These are phyloP conservation scores for Cladopsammia gracilis DNA, from an alignment of 64 coral and sea anemone species.

Conservation along the genomic window DNA sequence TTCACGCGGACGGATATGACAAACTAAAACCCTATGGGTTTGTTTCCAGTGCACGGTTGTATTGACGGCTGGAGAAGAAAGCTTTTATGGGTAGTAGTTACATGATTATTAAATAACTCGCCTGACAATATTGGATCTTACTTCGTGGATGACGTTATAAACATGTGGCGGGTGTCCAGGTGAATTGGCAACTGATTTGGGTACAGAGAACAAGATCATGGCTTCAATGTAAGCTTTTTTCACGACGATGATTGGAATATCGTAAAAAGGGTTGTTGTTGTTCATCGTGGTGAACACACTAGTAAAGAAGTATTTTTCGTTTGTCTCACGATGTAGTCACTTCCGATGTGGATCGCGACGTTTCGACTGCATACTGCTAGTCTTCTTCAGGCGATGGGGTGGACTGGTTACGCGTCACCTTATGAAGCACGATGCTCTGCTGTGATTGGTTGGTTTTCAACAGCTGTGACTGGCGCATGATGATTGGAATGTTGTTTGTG, in stretches of 20 bases:
- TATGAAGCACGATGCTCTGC: no score
- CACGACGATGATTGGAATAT: constrained; percentile 3
- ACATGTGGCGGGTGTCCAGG: neutral
- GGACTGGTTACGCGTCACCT: no score
- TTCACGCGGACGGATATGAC: neutral
- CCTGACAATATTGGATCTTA: constrained; percentile 16
- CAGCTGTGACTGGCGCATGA: no score
- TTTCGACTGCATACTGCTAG: no score
- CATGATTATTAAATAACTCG: constrained; percentile 21
- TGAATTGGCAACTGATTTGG: constrained; percentile 13
- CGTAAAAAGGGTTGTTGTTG: neutral
- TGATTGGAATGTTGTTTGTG: no score
- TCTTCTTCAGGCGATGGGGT: no score
- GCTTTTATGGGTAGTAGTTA: neutral
- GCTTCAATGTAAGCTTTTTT: constrained; percentile 3
- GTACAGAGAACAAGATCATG: neutral
- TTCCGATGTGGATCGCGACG: no score
- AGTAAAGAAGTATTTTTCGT: no score
- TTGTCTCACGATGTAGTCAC: no score
- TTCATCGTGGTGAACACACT: no score
- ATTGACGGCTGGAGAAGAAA: neutral
- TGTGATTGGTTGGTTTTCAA: no score
- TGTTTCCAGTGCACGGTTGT: neutral
- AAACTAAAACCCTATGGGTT: neutral
- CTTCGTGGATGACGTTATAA: neutral